A percentile compares a stretch with the other conserved stretches of the same genome.
These are phyloP conservation scores for Fratercula arctica DNA, from an alignment of 2,797 vertebrate genomes.

Conservation along the genomic window DNA sequence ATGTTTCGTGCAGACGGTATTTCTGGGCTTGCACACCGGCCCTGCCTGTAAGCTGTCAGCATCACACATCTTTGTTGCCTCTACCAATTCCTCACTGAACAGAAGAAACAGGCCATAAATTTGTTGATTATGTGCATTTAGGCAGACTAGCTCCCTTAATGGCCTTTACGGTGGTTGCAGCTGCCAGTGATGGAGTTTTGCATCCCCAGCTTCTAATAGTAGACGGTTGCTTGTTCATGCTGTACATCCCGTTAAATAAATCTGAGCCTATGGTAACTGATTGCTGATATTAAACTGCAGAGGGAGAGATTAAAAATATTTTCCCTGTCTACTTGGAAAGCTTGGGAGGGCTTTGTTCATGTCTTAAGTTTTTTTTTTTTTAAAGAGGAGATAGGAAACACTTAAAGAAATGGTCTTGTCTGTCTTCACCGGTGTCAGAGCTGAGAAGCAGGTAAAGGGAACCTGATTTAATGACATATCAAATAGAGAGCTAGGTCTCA, in stretches of 20 bases:
- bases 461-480: neutral
- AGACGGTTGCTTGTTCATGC: neutral
- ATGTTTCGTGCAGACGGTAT: neutral
- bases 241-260: constrained; percentile 41
- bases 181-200: constrained; percentile 35
- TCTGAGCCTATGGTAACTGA: neutral
- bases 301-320: constrained; percentile 17
- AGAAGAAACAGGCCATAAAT: constrained; percentile 60
- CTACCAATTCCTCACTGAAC: neutral
- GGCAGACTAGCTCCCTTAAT: constrained; percentile 58
- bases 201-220: constrained; percentile 7
- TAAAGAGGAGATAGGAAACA: neutral
- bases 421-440: neutral
- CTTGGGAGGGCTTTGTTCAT: neutral
- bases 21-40: neutral
- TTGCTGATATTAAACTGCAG: neutral
- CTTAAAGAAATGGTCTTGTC: neutral
- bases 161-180: constrained; percentile 41
- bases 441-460: neutral
- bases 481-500: neutral
- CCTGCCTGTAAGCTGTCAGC: constrained; percentile 12
- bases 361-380: accelerated
- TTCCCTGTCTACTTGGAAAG: neutral
- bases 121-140: constrained; percentile 64
- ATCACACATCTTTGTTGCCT: neutral